Evolutionary conservation across 2,113 vertebrate genomes (phyloP).

Genomic region (Calcarius ornatus): DNA sequence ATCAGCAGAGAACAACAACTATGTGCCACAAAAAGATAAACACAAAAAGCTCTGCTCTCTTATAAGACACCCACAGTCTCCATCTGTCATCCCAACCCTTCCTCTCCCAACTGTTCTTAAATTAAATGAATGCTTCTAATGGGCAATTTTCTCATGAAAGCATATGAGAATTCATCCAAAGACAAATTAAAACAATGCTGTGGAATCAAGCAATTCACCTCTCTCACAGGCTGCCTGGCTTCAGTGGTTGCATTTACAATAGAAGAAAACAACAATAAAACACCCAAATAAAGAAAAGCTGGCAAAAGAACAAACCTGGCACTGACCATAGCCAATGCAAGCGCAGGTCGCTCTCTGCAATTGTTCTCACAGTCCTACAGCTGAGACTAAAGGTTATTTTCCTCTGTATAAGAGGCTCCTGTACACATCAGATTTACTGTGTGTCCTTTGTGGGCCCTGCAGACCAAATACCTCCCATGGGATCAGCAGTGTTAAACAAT

Average conservation of each 20-base stretch:
- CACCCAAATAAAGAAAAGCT: neutral
- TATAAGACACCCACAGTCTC: conserved; percentile 74
- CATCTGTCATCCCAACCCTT: conserved; percentile 82
- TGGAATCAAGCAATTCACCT: conserved; percentile 63
- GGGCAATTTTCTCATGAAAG: conserved; percentile 76
- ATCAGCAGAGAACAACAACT: neutral
- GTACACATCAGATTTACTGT: neutral
- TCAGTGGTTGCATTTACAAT: neutral
- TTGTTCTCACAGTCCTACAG: neutral
- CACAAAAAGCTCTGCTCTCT: conserved; percentile 61
- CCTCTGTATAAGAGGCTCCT: neutral
- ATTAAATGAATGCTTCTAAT: conserved; percentile 75
- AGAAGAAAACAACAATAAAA: neutral
- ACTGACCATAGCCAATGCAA: neutral
- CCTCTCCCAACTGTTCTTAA: conserved; percentile 74
- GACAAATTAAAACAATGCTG: conserved; percentile 72
- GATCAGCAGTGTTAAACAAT: neutral
- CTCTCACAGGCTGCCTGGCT: conserved; percentile 21
- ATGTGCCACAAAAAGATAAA: conserved; percentile 45
- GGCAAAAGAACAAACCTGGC: neutral
- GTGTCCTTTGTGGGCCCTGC: neutral
- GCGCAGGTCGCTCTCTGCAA: neutral
- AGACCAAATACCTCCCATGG: neutral
- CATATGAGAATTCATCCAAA: conserved; percentile 72
- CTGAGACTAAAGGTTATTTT: neutral